These are phyloP conservation scores for Australoheros facetus DNA, from an alignment of 2,797 vertebrate species.

Conservation along the genomic window DNA sequence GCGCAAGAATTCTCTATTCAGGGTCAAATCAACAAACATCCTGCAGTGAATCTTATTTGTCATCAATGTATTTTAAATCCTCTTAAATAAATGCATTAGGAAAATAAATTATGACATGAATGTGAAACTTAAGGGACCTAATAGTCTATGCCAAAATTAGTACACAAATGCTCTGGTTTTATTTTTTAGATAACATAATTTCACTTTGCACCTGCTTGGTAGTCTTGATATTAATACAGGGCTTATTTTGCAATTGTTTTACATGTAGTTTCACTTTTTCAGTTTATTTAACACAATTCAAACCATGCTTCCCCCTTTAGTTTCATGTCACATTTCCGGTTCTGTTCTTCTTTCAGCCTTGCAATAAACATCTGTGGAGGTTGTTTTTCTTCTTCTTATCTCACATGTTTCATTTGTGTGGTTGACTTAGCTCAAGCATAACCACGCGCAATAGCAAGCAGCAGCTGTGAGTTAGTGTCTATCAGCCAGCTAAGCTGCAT, in stretches of 20 bases:
- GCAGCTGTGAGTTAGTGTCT: slow-evolving; percentile 58
- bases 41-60: background rate
- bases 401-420: slow-evolving; percentile 35
- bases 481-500: slow-evolving; percentile 53
- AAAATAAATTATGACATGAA: too few relatives aligned
- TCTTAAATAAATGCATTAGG: background rate
- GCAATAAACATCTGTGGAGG: slow-evolving; percentile 50
- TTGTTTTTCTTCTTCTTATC: slow-evolving; percentile 33
- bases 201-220: background rate
- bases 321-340: slow-evolving; percentile 53
- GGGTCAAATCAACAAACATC: slow-evolving; percentile 7
- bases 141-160: background rate
- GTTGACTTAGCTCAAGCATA: slow-evolving; percentile 42
- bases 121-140: too few relatives aligned
- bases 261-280: background rate
- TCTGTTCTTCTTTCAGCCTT: slow-evolving; percentile 32
- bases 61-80: background rate
- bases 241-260: background rate
- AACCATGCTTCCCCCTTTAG: slow-evolving; percentile 39
- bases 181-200: background rate
- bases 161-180: background rate
- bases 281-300: background rate
- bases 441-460: slow-evolving; percentile 5
- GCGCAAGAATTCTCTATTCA: slow-evolving; percentile 3
- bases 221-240: background rate